A percentile compares a stretch with the other conserved stretches of the same genome.
These are phyloP conservation scores for Elachura formosa DNA, from an alignment of 2,113 vertebrate species.

Conservation along the genomic window DNA sequence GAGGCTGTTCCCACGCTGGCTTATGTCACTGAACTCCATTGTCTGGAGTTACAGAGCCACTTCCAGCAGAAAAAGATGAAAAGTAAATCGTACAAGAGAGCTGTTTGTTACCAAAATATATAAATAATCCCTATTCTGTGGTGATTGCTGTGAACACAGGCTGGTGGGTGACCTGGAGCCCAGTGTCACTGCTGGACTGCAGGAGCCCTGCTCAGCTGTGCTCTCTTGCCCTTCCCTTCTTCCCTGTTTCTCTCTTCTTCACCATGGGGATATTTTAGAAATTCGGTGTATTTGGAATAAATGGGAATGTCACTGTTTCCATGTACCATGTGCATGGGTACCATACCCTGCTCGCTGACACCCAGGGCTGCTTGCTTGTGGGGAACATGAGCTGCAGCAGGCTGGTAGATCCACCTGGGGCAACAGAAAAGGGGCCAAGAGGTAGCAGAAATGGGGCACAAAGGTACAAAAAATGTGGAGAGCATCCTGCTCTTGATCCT, in stretches of 20 bases:
- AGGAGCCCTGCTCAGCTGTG: neutral
- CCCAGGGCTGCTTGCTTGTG: neutral
- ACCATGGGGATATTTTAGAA: neutral
- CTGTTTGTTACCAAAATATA: neutral
- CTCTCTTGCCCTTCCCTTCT: neutral
- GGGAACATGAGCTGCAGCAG: neutral
- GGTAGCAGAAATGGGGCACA: too few relatives aligned
- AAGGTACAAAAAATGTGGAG: too few relatives aligned
- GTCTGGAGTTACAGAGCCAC: neutral
- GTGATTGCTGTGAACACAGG: neutral
- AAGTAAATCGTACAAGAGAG: neutral
- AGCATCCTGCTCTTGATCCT: neutral
- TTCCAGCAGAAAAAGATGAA: slow-evolving; percentile 1
- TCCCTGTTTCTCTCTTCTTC: neutral
- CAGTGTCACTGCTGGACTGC: neutral
- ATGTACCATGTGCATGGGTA: fast-evolving
- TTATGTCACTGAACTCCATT: neutral
- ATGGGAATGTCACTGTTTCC: neutral
- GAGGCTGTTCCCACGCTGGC: neutral
- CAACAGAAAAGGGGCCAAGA: neutral
- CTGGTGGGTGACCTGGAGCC: neutral
- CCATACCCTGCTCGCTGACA: neutral
- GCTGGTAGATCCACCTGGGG: fast-evolving
- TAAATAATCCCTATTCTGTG: neutral
- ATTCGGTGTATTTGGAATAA: neutral